phyloP scores from a whole-genome alignment of 2,888 invertebrate genomes.

The Dendrolimus houi region DNA sequence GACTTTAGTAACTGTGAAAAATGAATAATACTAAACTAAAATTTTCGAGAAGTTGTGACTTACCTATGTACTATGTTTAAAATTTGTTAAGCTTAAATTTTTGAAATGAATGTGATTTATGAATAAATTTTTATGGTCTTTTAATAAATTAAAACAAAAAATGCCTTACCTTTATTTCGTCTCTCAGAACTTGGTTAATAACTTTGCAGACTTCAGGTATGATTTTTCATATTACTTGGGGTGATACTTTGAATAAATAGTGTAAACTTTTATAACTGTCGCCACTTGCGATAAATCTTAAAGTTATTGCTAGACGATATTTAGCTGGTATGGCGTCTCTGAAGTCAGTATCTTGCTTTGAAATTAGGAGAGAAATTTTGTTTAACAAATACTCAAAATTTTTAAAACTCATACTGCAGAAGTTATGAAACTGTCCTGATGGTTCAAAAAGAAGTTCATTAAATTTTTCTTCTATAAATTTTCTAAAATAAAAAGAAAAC shows the following conservation, averaged over 20 bases:
- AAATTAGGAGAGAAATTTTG: too few species aligned
- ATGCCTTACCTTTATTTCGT: background rate
- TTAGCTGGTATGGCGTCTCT: slow-evolving; percentile 10
- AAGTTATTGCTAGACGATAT: slow-evolving; percentile 9
- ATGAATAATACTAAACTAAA: too few species aligned
- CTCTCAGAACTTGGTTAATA: slow-evolving; percentile 11
- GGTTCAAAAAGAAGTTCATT: slow-evolving; percentile 20
- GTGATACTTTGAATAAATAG: slow-evolving; percentile 13
- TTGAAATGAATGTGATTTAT: too few species aligned
- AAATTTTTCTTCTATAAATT: slow-evolving; percentile 20
- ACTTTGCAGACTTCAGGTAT: slow-evolving; percentile 14
- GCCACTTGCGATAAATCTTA: slow-evolving; percentile 13
- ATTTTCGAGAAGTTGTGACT: too few species aligned
- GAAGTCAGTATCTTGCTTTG: background rate
- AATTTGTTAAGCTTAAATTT: too few species aligned
- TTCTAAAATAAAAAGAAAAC: slow-evolving; percentile 13
- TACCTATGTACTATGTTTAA: too few species aligned
- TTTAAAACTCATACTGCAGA: background rate
- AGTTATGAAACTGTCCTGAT: slow-evolving; percentile 24
- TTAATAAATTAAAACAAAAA: too few species aligned
- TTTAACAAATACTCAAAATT: too few species aligned
- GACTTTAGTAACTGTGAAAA: too few species aligned
- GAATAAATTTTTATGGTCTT: too few species aligned
- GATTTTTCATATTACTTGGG: slow-evolving; percentile 11
- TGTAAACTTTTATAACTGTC: slow-evolving; percentile 13